Conservation (phyloP, 2,113 vertebrate genomes). For the Bagarius yarrelli region DNA sequence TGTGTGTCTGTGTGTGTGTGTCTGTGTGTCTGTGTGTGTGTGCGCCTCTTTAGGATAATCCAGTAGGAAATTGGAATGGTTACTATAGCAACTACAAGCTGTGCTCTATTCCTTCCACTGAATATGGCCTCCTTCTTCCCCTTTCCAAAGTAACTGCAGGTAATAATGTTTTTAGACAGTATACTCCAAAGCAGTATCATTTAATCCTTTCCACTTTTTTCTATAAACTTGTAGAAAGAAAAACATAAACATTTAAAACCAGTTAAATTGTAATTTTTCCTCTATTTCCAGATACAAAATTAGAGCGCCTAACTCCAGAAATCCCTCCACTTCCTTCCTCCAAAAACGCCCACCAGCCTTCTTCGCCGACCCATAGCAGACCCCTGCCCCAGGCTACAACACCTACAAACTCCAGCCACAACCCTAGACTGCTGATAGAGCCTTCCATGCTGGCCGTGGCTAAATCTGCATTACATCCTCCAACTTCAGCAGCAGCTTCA, state of each 20-base stretch:
- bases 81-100: conserved; percentile 61
- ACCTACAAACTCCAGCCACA: conserved; percentile 8
- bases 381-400: neutral
- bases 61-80: conserved; percentile 71
- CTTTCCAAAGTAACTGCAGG: conserved; percentile 64
- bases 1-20: too few relatives aligned
- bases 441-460: conserved; percentile 2
- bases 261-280: neutral
- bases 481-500: conserved; percentile 10
- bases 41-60: conserved; percentile 62
- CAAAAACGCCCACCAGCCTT: conserved; percentile 51
- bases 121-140: conserved; percentile 64
- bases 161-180: conserved; percentile 32
- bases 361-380: neutral
- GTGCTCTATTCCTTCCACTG: conserved; percentile 62
- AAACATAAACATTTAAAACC: neutral
- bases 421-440: neutral
- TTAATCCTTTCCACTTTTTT: too few relatives aligned
- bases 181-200: neutral
- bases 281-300: conserved; percentile 24
- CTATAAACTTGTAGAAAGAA: neutral
- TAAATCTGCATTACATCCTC: conserved; percentile 35
- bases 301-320: conserved; percentile 30
- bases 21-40: conserved; percentile 26
- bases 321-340: conserved; percentile 20